Evolutionary conservation across 2,113 vertebrate genomes (phyloP).

Genomic region (Thalassarche chlororhynchos): DNA sequence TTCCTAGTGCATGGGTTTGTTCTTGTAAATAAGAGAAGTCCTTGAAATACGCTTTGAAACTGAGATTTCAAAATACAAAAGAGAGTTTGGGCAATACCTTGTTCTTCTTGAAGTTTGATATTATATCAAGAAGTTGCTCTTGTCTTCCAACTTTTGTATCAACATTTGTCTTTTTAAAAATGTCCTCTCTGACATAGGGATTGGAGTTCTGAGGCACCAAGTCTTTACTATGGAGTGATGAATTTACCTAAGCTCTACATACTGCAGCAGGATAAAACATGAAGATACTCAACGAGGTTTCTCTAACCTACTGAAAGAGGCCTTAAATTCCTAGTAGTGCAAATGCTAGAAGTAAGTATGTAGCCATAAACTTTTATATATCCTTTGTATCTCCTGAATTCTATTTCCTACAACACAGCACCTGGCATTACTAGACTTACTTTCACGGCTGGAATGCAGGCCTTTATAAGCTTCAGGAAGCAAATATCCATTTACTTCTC

Average conservation of each 20-base stretch:
- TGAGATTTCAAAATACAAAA: not conserved
- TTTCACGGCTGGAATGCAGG: not conserved
- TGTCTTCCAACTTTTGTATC: not conserved
- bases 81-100: not conserved
- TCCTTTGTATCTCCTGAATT: not conserved
- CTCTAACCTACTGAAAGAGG: not conserved
- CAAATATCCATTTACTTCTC: not conserved
- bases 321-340: not conserved
- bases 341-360: not conserved
- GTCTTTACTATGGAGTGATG: not conserved
- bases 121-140: not conserved
- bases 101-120: not conserved
- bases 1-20: not conserved
- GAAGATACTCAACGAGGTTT: not conserved
- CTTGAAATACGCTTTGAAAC: not conserved
- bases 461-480: not conserved
- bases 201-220: not conserved
- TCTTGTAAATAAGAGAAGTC: not conserved
- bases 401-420: not conserved
- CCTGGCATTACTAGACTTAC: not conserved
- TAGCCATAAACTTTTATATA: not conserved
- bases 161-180: not conserved
- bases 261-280: not conserved
- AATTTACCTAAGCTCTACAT: not conserved
- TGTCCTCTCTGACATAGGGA: not conserved